Evolutionary conservation across 2,113 vertebrate species (phyloP).

Genomic region (Charadrius vociferus): DNA sequence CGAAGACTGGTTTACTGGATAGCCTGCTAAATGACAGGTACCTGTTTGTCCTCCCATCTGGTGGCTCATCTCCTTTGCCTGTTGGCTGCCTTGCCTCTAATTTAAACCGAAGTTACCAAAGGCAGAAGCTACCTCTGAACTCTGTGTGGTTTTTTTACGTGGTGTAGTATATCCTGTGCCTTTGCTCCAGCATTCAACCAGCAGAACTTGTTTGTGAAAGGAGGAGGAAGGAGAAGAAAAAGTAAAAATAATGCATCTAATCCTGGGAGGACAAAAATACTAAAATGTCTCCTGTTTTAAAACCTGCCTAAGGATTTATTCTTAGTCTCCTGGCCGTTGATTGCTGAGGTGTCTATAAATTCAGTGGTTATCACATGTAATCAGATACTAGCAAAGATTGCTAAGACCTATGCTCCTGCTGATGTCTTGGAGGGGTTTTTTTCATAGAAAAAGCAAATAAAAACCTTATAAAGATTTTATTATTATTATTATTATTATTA

Average conservation of each 20-base stretch:
- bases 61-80: not conserved
- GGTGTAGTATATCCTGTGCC: not conserved
- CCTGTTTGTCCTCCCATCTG: not conserved
- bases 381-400: not conserved
- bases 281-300: not conserved
- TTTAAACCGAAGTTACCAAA: not conserved
- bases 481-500: too few species aligned
- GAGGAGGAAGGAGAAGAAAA: not conserved
- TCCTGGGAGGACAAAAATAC: not conserved
- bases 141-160: fast-evolving
- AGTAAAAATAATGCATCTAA: not conserved
- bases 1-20: not conserved
- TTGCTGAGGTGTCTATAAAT: not conserved
- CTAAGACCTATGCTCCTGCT: not conserved
- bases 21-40: not conserved
- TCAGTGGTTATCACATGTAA: not conserved
- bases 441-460: not conserved
- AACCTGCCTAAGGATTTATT: not conserved
- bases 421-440: not conserved
- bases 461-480: not conserved
- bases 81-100: not conserved
- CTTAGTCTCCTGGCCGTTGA: not conserved
- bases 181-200: not conserved
- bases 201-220: not conserved
- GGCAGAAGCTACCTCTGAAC: not conserved